Evolutionary conservation across 1,140 invertebrate species (phyloP), one percentile per base, ranked within the genome.

Genomic region (Heliconius hewitsoni): DNA sequence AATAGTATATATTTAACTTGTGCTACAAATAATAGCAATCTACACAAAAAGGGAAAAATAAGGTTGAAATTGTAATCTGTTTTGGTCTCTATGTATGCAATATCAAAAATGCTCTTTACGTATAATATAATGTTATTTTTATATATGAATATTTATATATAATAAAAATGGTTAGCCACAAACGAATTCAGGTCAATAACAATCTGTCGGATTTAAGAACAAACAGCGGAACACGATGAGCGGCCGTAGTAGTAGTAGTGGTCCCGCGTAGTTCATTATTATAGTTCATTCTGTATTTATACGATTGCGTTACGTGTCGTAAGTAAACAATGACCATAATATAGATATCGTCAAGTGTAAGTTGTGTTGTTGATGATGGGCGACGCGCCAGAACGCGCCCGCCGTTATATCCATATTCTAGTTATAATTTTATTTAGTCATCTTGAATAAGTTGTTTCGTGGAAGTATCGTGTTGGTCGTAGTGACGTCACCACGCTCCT

Each of bases 391-490:
- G 9, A 76, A 76, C 42, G 78, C 74, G 77, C 27, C 76, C 74
- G 85, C 50, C 74, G 5, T 46, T 92, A 88, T 30, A 66, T 89
- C 83, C 87, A 87, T 92, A 90, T 89, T 91, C 79, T 93, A 94
- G 91, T 84, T 92, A 87, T 92, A 91, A 73, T 88, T 86, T 93
- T 93, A 92, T 94, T 92, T 92, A 93, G 91, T 94, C 93, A 94
- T 91, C 87, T 81, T 89, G 13, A 30, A 66, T 66, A 66, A 66
- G 60, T 30, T 66, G 60, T 66, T 11, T 66, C 27, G 60, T 66
- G 27, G 2, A 19, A 8, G 50, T 52, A 18, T 52, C 50, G 50
- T 46, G 16, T 46, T 30, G 23, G 9, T 66, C 23, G 60, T 57
- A 57, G 55, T 57, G 55, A n/a, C 55, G 55, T 23, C 55, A 19